phyloP scores from a whole-genome alignment of 2,888 invertebrate genomes.

The Ophioninae sp. region DNA sequence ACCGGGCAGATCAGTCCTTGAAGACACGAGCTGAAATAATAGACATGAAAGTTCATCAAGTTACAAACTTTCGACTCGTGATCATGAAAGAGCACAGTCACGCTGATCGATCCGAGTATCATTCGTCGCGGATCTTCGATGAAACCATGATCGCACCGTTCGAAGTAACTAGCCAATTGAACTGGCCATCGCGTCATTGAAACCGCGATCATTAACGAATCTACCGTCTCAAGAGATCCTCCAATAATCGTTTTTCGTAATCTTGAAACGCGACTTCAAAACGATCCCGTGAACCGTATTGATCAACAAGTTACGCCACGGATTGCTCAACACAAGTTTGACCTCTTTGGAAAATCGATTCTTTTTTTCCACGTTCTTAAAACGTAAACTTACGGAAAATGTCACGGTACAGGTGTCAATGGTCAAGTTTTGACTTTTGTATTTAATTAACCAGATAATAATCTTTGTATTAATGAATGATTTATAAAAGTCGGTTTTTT shows the following conservation, averaged over 20 bases:
- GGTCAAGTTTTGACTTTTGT: too few species aligned
- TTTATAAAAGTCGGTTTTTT: too few species aligned
- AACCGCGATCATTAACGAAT: not conserved
- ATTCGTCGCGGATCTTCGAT: conserved; percentile 5
- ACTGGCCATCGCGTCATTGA: conserved; percentile 1
- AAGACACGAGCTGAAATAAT: not conserved
- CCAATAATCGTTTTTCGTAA: not conserved
- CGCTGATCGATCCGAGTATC: not conserved
- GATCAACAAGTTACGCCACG: not conserved
- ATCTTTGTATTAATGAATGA: too few species aligned
- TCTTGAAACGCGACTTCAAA: not conserved
- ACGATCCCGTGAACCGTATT: not conserved
- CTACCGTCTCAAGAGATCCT: not conserved
- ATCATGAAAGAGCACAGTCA: conserved; percentile 19
- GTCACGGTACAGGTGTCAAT: too few species aligned
- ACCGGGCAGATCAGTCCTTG: not conserved
- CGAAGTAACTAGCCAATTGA: not conserved
- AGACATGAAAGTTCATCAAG: conserved; percentile 11
- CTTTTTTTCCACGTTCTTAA: too few species aligned
- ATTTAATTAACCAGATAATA: too few species aligned
- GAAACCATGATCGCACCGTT: conserved; percentile 14
- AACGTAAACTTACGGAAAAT: too few species aligned
- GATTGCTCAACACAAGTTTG: not conserved
- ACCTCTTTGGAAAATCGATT: too few species aligned
- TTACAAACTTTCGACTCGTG: conserved; percentile 4